Evolutionary conservation across 2,797 vertebrate genomes (phyloP).

Genomic region (Lepus townsendii): DNA sequence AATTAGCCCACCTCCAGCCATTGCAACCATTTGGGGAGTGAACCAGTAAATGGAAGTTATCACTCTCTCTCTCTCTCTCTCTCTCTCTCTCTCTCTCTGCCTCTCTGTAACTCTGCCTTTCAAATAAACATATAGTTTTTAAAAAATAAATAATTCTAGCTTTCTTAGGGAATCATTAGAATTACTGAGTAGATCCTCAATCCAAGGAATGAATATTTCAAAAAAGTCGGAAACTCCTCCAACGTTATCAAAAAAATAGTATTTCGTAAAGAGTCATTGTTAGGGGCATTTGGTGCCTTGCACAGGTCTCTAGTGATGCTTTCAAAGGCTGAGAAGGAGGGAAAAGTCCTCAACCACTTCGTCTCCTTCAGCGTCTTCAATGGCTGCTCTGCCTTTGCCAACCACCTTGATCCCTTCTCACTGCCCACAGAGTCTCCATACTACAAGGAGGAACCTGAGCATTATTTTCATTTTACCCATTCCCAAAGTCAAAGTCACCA

Average conservation of each 20-base stretch:
- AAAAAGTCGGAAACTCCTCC: neutral
- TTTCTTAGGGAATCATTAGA: conserved; percentile 26
- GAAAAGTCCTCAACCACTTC: neutral
- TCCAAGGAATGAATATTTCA: conserved; percentile 42
- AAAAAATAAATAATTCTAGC: neutral
- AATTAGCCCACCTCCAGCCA: no score
- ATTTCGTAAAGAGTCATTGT: conserved; percentile 12
- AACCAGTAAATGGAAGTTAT: no score
- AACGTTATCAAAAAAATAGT: neutral
- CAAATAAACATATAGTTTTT: no score
- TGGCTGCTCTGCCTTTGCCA: neutral
- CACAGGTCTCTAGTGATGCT: neutral
- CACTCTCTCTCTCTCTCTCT: no score
- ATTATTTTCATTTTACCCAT: neutral
- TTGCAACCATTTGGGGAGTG: no score
- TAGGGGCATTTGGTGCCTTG: neutral
- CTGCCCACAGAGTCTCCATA: neutral
- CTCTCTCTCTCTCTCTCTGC: no score
- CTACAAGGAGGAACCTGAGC: neutral
- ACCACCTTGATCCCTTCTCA: neutral
- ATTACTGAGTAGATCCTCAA: neutral
- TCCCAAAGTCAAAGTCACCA: conserved; percentile 1
- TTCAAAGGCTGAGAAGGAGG: neutral
- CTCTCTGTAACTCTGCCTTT: no score
- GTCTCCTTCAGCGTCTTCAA: neutral